Evolutionary conservation across 2,888 invertebrate species (phyloP), one percentile per base, ranked within the genome.

Genomic region (Rhagium mordax): DNA sequence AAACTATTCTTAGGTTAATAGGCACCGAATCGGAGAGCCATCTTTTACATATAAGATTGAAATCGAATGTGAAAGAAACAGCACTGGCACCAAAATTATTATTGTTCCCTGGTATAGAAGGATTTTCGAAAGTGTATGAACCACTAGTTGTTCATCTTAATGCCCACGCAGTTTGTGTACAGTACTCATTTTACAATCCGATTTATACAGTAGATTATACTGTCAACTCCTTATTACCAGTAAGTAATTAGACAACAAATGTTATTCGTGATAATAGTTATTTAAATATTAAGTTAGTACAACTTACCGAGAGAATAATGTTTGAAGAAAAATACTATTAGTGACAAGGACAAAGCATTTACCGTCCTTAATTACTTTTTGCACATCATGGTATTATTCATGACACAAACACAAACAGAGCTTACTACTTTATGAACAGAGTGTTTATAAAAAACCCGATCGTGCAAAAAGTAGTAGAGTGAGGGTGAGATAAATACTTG

Each of bases 51-150:
- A 2, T 20, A 21, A 24, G 18, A n/a, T 7, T 65, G 20, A 13
- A 18, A 20, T 65, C 65, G 2, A 53, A 53, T 3, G 1, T 33
- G n/a, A 18, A 6, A 0, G 20, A 29, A n/a, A 16, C 4, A 8
- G 6, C 41, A 5, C 6, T 16, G 1, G 33, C 53, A 16, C 53
- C 65, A 4, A 65, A 29, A n/a, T 6, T 65, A 53, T 18, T 65
- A 16, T 21, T 65, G 1, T 65, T 65, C 16, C 65, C 65, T n/a
- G 64, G 65, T 18, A 0, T 47, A 21, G 61, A 61, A 48, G 61
- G 61, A 13, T 18, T 20, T 2, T 8, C 29, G n/a, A 47, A 20
- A 6, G 29, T 48, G 3, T 48, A 18, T 21, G 20, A 61, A 20
- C 3, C 10, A 0, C 7, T 61, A 10, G 13, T 15, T 10, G n/a